Base-by-base conservation (phyloP, 1,140 invertebrate species). In the Bombus terrestris region DNA sequence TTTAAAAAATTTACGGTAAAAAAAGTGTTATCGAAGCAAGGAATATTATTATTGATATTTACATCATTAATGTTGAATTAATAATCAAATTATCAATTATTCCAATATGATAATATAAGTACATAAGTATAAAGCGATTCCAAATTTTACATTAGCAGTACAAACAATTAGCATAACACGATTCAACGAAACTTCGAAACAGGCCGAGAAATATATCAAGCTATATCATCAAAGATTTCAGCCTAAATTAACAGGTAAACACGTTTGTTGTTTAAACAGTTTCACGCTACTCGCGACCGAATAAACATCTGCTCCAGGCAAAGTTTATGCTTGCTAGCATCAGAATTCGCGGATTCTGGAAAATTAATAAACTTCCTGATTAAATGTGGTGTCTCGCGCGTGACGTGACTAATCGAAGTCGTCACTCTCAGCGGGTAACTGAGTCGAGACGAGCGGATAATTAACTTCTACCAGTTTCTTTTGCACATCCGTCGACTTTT, bases 351-450 rank as follows among this genome's bases (percentile, higher is more conserved):
- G 66, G 32, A 84, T 72, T 57, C 53, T 43, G 32, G 22, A 53
- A 84, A 79, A 80, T 71, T 79, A 80, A 84, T 84, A 47, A 84
- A 84, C 83, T 79, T 84, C n/a, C 76, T 71, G 83, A 71, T 84
- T 79, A 79, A 84, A 62, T 72, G 53, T 62, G 39, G 39, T 66
- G 22, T 41, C 66, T 47, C 59, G 57, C 35, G 10, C 28, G 25
- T 18, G 10, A 6, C 39, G 28, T 32, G 5, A 10, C n/a, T 28
- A 37, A 62, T 57, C 32, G 32, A 6, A 74, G 37, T 78, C 47
- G 57, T 53, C 47, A 71, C 53, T 68, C 64, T 68, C 37, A 66
- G 53, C 32, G 39, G 32, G 9, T 82, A 82, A 82, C 15, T 41
- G 37, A 35, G 39, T 32, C 22, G 32, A 39, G 57, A 47, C 53